Percentiles rank a stretch among this genome's conserved stretches.
Conservation (phyloP, 2,888 invertebrate species). For the Drosophila limbata region DNA sequence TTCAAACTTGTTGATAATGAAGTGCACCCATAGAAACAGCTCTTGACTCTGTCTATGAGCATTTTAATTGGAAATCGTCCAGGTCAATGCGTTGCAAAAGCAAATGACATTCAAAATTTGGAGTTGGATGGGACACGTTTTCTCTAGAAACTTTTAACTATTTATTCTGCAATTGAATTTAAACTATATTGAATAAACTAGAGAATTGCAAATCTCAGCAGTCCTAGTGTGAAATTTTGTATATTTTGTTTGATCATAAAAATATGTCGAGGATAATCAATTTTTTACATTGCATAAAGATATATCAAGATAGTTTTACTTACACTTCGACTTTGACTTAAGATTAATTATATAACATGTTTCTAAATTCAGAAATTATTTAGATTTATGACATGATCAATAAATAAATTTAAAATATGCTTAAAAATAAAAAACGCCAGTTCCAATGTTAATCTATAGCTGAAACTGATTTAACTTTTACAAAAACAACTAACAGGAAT, state of each 20-base stretch:
- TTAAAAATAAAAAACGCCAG: background rate
- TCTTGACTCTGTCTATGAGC: constrained; percentile 38
- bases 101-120: constrained; percentile 44
- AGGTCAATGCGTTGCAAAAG: constrained; percentile 8
- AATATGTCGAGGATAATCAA: background rate
- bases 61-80: constrained; percentile 67
- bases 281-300: background rate
- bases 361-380: background rate
- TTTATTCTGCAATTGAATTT: background rate
- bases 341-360: too few species aligned
- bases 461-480: background rate
- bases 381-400: background rate
- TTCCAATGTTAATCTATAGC: background rate
- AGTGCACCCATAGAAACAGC: constrained; percentile 21
- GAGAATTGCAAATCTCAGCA: background rate
- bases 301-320: too few species aligned
- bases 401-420: background rate
- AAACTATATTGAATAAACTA: background rate
- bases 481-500: background rate
- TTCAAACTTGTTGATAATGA: constrained; percentile 44
- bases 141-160: background rate
- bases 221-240: too few species aligned
- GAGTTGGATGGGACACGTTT: constrained; percentile 32
- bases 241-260: background rate
- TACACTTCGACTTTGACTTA: too few species aligned